A percentile compares a stretch with the other conserved stretches of the same genome.
Conservation (phyloP, 2,113 vertebrate genomes). For the Trematocara macrostoma region DNA sequence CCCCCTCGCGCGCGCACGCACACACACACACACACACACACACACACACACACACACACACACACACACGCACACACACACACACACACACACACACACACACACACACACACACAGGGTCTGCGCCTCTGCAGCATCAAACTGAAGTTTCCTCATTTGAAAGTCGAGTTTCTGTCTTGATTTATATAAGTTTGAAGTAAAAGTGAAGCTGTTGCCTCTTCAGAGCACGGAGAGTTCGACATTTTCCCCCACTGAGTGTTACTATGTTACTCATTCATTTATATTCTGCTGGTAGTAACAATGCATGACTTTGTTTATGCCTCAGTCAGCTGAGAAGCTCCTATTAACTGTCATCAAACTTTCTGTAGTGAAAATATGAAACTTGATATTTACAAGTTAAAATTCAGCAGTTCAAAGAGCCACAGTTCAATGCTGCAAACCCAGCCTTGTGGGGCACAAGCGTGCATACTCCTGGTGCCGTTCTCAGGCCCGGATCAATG, state of each 20-base stretch:
- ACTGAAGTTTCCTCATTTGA: background rate
- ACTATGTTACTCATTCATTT: background rate
- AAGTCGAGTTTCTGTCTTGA: background rate
- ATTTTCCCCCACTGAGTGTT: background rate
- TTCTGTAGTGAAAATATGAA: background rate
- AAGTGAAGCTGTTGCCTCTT: background rate
- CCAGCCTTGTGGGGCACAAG: background rate
- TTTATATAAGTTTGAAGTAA: background rate
- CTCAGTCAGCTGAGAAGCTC: background rate
- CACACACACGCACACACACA: background rate
- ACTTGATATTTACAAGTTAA: background rate
- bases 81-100: background rate
- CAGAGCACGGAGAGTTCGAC: background rate
- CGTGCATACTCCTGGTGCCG: background rate
- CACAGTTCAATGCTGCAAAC: background rate
- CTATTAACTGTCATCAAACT: background rate
- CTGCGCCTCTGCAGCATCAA: background rate
- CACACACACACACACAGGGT: background rate
- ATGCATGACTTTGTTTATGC: background rate
- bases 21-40: too few species aligned
- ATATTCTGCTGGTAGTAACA: background rate
- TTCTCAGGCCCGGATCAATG: too few species aligned
- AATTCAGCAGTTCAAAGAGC: background rate
- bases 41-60: too few species aligned
- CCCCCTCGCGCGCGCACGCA: too few species aligned